phyloP scores from a whole-genome alignment of 2,888 invertebrate species.

The Noctua pronuba region DNA sequence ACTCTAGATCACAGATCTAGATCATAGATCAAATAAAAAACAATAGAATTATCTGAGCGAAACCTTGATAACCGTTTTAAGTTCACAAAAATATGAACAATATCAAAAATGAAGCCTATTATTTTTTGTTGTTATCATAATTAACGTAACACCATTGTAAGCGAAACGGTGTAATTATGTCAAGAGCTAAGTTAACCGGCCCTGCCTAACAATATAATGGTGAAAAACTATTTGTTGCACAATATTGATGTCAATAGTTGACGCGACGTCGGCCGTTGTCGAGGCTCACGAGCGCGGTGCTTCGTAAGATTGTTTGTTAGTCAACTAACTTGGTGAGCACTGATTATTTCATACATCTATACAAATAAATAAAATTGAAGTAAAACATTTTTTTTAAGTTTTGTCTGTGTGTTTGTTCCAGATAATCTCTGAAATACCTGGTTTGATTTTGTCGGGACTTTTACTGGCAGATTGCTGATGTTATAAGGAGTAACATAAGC shows the following conservation, averaged over 20 bases:
- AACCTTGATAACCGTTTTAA: conserved; percentile 52
- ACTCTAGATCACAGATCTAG: no score
- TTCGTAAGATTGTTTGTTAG: not conserved
- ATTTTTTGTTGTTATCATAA: conserved; percentile 51
- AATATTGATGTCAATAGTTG: conserved; percentile 65
- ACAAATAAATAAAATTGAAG: no score
- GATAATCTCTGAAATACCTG: no score
- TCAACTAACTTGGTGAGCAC: not conserved
- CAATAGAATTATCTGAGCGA: conserved; percentile 26
- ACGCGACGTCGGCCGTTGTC: not conserved
- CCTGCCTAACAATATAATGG: conserved; percentile 58
- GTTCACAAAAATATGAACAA: conserved; percentile 43
- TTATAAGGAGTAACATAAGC: no score
- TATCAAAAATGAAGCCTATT: conserved; percentile 29
- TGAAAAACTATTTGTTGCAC: conserved; percentile 58
- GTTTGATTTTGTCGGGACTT: no score
- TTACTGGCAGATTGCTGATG: no score
- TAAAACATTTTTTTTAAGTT: no score
- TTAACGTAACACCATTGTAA: conserved; percentile 66
- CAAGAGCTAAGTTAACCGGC: conserved; percentile 72
- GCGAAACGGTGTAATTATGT: conserved; percentile 76
- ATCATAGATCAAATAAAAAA: conserved; percentile 30
- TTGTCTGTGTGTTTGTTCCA: no score
- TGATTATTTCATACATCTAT: not conserved
- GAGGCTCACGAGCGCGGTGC: not conserved